phyloP scores from a whole-genome alignment of 2,888 invertebrate genomes.

The Ophonus ardosiacus region DNA sequence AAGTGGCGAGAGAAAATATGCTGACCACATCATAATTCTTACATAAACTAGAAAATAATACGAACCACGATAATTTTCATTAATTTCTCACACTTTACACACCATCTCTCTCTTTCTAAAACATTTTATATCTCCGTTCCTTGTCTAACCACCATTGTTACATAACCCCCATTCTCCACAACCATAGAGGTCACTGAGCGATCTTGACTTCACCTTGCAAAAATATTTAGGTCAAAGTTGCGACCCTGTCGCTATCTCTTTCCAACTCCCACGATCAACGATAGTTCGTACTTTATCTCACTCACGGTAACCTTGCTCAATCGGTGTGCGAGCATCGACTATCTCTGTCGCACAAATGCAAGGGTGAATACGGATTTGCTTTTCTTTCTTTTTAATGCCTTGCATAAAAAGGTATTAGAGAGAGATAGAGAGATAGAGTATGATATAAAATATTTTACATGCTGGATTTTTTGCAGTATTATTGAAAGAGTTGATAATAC shows the following conservation, averaged over 20 bases:
- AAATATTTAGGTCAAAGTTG: slow-evolving; percentile 60
- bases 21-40: too few relatives aligned
- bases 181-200: slow-evolving; percentile 39
- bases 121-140: background rate
- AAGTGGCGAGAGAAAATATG: too few relatives aligned
- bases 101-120: too few relatives aligned
- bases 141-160: slow-evolving; percentile 15
- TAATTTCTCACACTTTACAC: too few relatives aligned
- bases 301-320: slow-evolving; percentile 23
- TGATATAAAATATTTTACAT: background rate
- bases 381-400: background rate
- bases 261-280: background rate
- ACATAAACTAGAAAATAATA: too few relatives aligned
- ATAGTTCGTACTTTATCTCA: background rate
- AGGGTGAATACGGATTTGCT: background rate
- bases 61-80: too few relatives aligned
- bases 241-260: slow-evolving; percentile 45
- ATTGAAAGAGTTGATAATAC: too few relatives aligned
- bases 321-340: background rate
- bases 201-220: slow-evolving; percentile 61
- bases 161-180: slow-evolving; percentile 40
- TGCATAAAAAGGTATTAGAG: background rate
- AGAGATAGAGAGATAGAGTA: background rate
- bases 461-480: too few relatives aligned
- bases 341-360: background rate